A percentile compares a stretch with the other conserved stretches of the same genome.
These are phyloP conservation scores for Sebastes vulpes DNA, from an alignment of 2,797 vertebrate genomes.

Conservation along the genomic window DNA sequence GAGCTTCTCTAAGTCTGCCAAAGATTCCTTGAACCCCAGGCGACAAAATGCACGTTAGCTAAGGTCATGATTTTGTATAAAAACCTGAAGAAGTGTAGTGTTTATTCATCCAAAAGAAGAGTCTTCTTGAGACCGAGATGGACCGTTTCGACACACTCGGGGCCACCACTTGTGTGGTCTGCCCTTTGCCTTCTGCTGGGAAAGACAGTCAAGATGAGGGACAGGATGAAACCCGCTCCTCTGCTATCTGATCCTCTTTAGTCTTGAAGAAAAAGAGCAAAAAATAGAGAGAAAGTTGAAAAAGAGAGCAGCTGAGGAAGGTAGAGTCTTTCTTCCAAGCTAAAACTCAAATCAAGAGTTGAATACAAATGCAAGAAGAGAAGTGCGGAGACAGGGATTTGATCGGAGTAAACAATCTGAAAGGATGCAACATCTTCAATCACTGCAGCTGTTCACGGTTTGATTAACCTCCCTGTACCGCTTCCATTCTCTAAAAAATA, in stretches of 20 bases:
- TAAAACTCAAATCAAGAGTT: constrained; percentile 4
- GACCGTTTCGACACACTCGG: constrained; percentile 10
- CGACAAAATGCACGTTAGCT: background rate
- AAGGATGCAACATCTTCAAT: background rate
- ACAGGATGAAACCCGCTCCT: constrained; percentile 63
- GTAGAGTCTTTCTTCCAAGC: background rate
- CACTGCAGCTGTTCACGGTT: background rate
- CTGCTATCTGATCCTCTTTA: constrained; percentile 39
- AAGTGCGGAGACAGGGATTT: background rate
- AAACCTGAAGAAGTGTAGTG: background rate
- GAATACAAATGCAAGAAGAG: background rate
- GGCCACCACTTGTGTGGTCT: constrained; percentile 56
- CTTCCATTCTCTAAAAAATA: background rate
- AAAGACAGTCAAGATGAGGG: constrained; percentile 25
- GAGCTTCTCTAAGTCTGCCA: constrained; percentile 1
- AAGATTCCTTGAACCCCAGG: constrained; percentile 5
- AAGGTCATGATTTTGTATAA: background rate
- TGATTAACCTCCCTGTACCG: background rate
- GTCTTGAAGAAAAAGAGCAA: background rate
- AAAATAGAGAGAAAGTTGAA: too few relatives aligned
- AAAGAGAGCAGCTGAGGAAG: background rate
- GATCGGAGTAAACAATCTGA: background rate
- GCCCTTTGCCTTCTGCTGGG: constrained; percentile 51
- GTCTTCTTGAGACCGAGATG: background rate
- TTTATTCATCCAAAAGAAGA: constrained; percentile 5